Evolutionary conservation across 2,888 invertebrate species (phyloP), one percentile per base, ranked within the genome.

Genomic region (Tenthredo distinguenda): DNA sequence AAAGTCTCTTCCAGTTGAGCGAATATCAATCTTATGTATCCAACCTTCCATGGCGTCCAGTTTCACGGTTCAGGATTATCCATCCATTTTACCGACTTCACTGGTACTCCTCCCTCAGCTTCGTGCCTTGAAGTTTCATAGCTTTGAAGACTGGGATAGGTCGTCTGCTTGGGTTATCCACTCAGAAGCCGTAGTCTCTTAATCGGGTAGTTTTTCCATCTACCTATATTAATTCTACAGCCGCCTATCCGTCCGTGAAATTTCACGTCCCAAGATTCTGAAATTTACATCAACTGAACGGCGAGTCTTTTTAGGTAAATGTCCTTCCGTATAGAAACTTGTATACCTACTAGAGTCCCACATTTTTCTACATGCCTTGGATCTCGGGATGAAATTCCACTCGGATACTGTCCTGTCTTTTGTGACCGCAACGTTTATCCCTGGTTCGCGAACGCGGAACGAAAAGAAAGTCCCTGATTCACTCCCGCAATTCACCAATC

Each of bases 1-100:
- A 79, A 58, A 58, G 79, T 55, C 79, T n/a, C 18, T 79, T 79
- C 10, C 58, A 9, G 18, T 15, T 47, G 34, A 58, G 55, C n/a
- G 79, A 79, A 15, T 79, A 79, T 55, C 79, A 79, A 79, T 79
- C 79, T 79, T 55, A 18, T 55, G 34, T 47, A 79, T 79, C 79
- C 79, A 34, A 76, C 26, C 12, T 76, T 31, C 47, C 76, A 47
- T 2, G n/a, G 21, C 40, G 50, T 76, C 76, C 76, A 26, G 76
- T 76, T 47, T 47, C 12, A 21, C 26, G 9, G 26, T 76, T 43
- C 47, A 47, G 26, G 26, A 76, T 76, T 47, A 76, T 76, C 47
- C 37, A 31, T 9, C 26, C 76, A 34, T 76, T 43, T 50, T 26
- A 26, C 15, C 26, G 47, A 47, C 47, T 76, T 47, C 15, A 18